phyloP scores from a whole-genome alignment of 1,140 invertebrate species.

The Steinernema khuongi region DNA sequence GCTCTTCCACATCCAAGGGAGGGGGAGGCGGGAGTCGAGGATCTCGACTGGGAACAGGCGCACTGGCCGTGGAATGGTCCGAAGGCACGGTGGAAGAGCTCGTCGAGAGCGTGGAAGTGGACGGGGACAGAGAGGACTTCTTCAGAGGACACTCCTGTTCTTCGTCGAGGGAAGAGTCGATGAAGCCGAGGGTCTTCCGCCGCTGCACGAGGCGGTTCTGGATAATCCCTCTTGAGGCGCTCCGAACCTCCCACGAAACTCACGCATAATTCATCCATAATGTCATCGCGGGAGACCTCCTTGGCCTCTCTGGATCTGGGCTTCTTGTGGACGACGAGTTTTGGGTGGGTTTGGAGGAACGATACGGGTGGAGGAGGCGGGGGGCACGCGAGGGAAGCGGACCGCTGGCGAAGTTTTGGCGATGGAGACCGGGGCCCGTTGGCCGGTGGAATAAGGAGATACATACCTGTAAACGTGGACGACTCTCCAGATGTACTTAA shows the following conservation, averaged over 20 bases:
- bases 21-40: neutral
- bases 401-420: neutral
- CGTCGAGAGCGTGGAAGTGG: neutral
- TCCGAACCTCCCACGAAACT: neutral
- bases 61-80: neutral
- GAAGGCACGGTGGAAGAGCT: neutral
- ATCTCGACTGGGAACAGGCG: neutral
- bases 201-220: neutral
- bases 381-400: neutral
- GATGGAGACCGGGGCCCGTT: neutral
- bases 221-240: neutral
- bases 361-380: neutral
- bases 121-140: neutral
- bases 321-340: neutral
- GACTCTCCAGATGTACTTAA: too few relatives aligned
- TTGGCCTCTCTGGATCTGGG: neutral
- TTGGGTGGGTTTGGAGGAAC: neutral
- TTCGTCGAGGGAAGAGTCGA: neutral
- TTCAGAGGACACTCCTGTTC: neutral
- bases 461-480: too few relatives aligned
- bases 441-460: neutral
- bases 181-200: neutral
- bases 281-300: neutral
- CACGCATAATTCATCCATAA: slow-evolving; percentile 17
- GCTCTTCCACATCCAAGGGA: neutral